Percentiles rank a stretch among this genome's conserved stretches.
These are phyloP conservation scores for Pygoscelis adeliae DNA, from an alignment of 2,113 vertebrate genomes.

Conservation along the genomic window DNA sequence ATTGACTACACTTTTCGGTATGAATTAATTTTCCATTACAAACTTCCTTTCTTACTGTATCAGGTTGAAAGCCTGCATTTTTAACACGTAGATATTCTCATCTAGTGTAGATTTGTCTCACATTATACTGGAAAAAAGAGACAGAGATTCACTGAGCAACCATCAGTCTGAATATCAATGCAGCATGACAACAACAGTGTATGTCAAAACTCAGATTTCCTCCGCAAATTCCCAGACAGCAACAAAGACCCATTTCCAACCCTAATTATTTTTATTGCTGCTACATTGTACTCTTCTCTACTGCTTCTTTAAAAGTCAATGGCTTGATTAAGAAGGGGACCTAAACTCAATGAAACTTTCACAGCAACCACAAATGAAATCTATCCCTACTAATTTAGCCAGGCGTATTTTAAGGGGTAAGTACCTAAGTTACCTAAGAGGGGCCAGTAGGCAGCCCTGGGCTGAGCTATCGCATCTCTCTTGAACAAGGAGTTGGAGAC, in stretches of 20 bases:
- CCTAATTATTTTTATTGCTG: constrained; percentile 25
- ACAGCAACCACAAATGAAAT: not conserved
- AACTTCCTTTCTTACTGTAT: constrained; percentile 35
- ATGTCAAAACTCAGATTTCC: constrained; percentile 27
- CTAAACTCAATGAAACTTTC: not conserved
- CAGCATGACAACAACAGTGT: not conserved
- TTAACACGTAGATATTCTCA: constrained; percentile 28
- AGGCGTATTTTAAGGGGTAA: not conserved
- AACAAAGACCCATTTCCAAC: not conserved
- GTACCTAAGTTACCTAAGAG: not conserved
- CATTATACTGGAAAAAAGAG: not conserved
- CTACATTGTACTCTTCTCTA: not conserved
- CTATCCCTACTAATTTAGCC: not conserved
- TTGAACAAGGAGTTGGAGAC: not conserved
- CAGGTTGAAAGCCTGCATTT: constrained; percentile 39
- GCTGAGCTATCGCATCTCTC: not conserved
- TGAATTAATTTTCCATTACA: constrained; percentile 73
- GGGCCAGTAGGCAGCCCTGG: too few species aligned
- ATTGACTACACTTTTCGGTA: constrained; percentile 63
- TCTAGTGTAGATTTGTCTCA: constrained; percentile 37
- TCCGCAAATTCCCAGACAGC: not conserved
- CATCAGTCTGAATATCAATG: constrained; percentile 46
- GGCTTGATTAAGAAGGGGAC: not conserved
- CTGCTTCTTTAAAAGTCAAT: constrained; percentile 7
- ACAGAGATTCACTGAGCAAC: not conserved